Percentiles rank a stretch among this genome's conserved stretches.
phyloP scores from a whole-genome alignment of 2,888 invertebrate species.

The Drosophila maculinotata region DNA sequence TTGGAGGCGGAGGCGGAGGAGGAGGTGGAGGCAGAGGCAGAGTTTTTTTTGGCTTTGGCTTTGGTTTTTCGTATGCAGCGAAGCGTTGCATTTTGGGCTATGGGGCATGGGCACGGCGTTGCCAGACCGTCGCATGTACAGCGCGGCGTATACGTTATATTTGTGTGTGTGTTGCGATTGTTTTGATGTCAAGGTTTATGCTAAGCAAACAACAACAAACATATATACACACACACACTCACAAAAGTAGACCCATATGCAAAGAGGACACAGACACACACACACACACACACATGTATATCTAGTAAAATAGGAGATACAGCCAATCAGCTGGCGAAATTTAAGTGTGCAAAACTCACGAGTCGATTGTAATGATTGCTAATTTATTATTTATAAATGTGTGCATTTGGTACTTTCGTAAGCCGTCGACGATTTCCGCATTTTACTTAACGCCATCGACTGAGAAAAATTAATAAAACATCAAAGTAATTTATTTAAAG shows the following conservation, averaged over 20 bases:
- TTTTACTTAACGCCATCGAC: constrained; percentile 58
- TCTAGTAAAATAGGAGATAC: neutral
- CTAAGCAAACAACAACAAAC: constrained; percentile 38
- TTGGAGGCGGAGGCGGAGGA: too few species aligned
- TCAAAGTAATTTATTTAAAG: constrained; percentile 59
- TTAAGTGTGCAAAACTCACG: constrained; percentile 18
- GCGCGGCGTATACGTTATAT: constrained; percentile 60
- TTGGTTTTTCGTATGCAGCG: constrained; percentile 67
- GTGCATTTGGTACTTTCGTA: constrained; percentile 41
- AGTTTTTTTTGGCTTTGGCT: constrained; percentile 19
- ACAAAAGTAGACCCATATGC: constrained; percentile 24
- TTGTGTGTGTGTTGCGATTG: constrained; percentile 32
- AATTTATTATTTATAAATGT: constrained; percentile 54
- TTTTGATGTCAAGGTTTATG: constrained; percentile 65
- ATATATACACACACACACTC: constrained; percentile 23
- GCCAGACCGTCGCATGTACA: constrained; percentile 60
- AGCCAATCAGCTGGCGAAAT: too few species aligned
- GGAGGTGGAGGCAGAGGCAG: too few species aligned
- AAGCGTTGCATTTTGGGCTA: constrained; percentile 79
- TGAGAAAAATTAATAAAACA: constrained; percentile 77
- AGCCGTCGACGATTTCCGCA: constrained; percentile 65
- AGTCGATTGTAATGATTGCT: constrained; percentile 45
- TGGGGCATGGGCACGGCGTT: constrained; percentile 60
- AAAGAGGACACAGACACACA: constrained; percentile 37
- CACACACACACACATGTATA: constrained; percentile 1